A percentile compares a stretch with the other conserved stretches of the same genome.
Conservation (phyloP, 2,888 invertebrate species). For the Platerodrilus igneus region DNA sequence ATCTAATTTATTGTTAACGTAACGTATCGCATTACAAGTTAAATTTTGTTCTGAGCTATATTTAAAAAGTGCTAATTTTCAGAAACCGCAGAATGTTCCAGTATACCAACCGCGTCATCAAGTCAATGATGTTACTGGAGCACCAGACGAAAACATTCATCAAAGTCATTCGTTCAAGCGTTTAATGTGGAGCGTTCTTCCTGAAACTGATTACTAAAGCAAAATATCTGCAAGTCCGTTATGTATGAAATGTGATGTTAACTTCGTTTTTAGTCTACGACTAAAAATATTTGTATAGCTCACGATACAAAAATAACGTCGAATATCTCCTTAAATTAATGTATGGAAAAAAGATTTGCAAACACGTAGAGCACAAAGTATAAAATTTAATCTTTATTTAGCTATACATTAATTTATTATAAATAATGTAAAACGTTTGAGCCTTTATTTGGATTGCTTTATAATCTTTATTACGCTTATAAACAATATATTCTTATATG, state of each 20-base stretch:
- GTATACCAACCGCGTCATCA: conserved; percentile 31
- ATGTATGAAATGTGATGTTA: conserved; percentile 19
- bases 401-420: conserved; percentile 4
- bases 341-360: conserved; percentile 30
- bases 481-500: no score
- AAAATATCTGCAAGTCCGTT: conserved; percentile 1
- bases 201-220: conserved; percentile 58
- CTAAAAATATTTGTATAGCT: conserved; percentile 19
- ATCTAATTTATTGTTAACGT: no score
- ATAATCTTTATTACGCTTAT: no score
- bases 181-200: conserved; percentile 86
- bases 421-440: conserved; percentile 24
- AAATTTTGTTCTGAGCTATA: no score
- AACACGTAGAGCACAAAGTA: conserved; percentile 41
- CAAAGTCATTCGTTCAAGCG: conserved; percentile 91
- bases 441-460: no score
- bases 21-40: no score
- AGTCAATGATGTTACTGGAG: conserved; percentile 55
- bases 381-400: not conserved
- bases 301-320: not conserved
- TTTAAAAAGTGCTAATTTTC: no score
- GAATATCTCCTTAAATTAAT: no score
- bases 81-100: conserved; percentile 36
- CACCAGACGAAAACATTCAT: conserved; percentile 75
- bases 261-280: conserved; percentile 13